Evolutionary conservation across 2,888 invertebrate species (phyloP), one percentile per base, ranked within the genome.

Genomic region (Sphinx pinastri): DNA sequence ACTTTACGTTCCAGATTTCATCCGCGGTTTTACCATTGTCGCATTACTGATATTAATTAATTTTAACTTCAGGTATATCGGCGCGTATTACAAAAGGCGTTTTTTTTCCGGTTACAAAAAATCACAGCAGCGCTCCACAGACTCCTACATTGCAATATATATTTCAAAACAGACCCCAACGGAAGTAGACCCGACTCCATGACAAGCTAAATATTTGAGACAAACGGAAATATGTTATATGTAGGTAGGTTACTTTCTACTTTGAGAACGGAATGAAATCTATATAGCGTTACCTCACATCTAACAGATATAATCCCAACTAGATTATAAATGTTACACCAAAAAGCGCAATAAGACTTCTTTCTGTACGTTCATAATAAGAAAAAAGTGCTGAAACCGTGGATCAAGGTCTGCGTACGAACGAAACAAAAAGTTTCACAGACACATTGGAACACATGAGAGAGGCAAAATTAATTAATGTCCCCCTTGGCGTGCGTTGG

Each of bases 401-500:
- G 49, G 16, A 74, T 71, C 73, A 73, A 72, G 73, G 45, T 73
- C 70, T 70, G 72, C 69, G 68, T 75, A 63, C 63, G 6, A 47
- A 68, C 71, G 74, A 75, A 76, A 76, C 80, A 83, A 86, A 87
- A 87, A 87, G 76, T 77, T 77, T 79, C 82, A 79, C 80, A 84
- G 84, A 84, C 84, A 85, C 82, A 88, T 84, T 84, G 77, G 84
- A 86, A 85, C 85, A 84, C 84, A 86, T 84, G 81, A 84, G 83
- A 84, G 83, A 82, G 85, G 85, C 80, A 81, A 90, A 92, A 93
- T 92, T 93, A 93, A 93, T 93, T 91, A 93, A 89, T 88, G 88
- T 87, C 84, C 89, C 85, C 85, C 82, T 86, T 83, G 81, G 81
- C 77, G 77, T 77, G 82, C 74, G 79, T 58, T 70, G 73, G 83